Base-by-base conservation (phyloP, 2,113 vertebrate genomes). In the Tenebrosternarchus preto region DNA sequence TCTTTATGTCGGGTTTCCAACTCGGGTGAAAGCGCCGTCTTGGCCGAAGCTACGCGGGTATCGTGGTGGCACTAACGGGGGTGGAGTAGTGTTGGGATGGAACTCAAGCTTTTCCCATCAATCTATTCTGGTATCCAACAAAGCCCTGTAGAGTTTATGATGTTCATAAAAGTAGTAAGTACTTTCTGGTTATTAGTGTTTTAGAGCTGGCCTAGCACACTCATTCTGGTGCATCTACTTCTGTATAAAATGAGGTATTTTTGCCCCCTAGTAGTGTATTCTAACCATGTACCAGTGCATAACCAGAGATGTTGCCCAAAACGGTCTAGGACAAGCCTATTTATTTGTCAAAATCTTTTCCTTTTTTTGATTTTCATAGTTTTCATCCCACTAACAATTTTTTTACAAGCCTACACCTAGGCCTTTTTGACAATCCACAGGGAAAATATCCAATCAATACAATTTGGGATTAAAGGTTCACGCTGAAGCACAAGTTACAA, bases 181-280 rank as follows among this genome's bases (percentile, higher is more conserved):
- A 56, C 43, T n/a, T 79, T 15, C 63, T 77, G 53, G 55, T 25
- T 67, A 66, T 55, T 19, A 6, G 16, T n/a, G 29, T 56, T 39
- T 60, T 46, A 15, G 0, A 50, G 66, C 19, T 71, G 36, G 43
- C 70, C 70, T 53, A 50, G 20, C 66, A 55, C 36, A 71, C 31
- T 33, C 39, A 80, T 22, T 76, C 67, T 55, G 33, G 27, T 33
- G 2, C 36, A 22, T 73, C 61, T 50, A 46, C 27, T 77, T 66
- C 39, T 79, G 85, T 93, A 93, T 87, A 93, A 93, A 93, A 94
- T 90, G 91, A 94, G 93, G 92, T 93, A 93, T 92, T 88, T 88
- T 89, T 87, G 82, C 71, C 82, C 78, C 91, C 53, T 90, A 86
- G 82, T 80, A 85, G 90, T 93, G 92, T 91, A 92, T 91, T 92